These are phyloP conservation scores for Elmis aenea DNA, from an alignment of 2,888 invertebrate species.

Conservation along the genomic window DNA sequence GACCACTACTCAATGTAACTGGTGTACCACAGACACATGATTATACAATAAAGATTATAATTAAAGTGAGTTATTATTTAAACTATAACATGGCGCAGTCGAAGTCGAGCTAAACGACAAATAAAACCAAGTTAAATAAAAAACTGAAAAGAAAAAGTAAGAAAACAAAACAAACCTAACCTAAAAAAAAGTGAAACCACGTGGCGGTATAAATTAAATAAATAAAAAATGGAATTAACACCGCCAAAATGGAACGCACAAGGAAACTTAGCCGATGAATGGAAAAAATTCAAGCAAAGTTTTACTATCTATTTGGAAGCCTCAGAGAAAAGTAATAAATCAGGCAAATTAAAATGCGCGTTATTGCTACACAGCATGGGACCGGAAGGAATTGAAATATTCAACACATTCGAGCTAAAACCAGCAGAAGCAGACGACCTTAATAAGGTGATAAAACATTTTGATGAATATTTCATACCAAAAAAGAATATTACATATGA, in stretches of 20 bases:
- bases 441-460: constrained; percentile 8
- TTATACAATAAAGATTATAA: too few species aligned
- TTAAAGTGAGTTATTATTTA: too few species aligned
- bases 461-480: constrained; percentile 20
- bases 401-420: constrained; percentile 16
- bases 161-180: constrained; percentile 17
- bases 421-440: constrained; percentile 9
- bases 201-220: too few species aligned
- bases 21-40: too few species aligned
- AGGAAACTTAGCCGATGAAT: constrained; percentile 16
- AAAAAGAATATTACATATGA: constrained; percentile 17
- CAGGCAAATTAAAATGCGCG: constrained; percentile 12
- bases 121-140: background rate
- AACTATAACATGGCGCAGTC: constrained; percentile 13
- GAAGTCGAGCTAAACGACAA: background rate
- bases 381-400: constrained; percentile 16
- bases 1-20: too few species aligned
- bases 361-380: constrained; percentile 17
- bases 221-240: too few species aligned
- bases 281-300: constrained; percentile 17
- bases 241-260: too few species aligned
- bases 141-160: constrained; percentile 10
- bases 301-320: constrained; percentile 7
- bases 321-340: constrained; percentile 4
- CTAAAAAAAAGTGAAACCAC: constrained; percentile 16